Evolutionary conservation across 2,888 invertebrate genomes (phyloP), one percentile per base, ranked within the genome.

Genomic region (Clivina fossor): DNA sequence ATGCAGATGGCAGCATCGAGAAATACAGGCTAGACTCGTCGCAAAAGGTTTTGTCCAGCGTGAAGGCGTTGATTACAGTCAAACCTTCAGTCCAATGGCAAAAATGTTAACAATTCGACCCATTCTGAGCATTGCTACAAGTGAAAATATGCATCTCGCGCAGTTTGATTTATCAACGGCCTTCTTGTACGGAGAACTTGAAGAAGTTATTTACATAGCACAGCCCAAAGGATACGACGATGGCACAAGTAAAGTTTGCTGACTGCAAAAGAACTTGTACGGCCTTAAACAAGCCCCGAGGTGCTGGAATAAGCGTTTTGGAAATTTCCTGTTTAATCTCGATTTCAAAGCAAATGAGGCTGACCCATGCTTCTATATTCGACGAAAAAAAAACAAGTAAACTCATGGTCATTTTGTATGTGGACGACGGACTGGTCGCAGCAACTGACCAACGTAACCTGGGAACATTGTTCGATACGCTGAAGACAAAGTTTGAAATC

Each of bases 211-310:
- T 8, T 69, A 62, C 44, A 69, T 70, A 68, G 54, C 63, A 40
- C 68, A 69, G 28, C 71, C 70, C 35, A 60, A 66, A 50, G 69
- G 70, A 7, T 67, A 62, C 48, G 49, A 62, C 13, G 65, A 69
- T 58, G 65, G 64, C 9, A 59, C 63, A 2, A 46, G 43, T 5
- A 33, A 51, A 16, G 68, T 69, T 3, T 72, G 70, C 53, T 60
- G 62, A 35, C 58, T 72, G 8, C 61, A 62, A n/a, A 63, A 61
- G 54, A 66, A 67, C 44, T 35, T 72, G 16, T 71, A 72, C 61
- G 71, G 71, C 5, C 61, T 72, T 1, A 71, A 70, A 49, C 70
- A 72, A 58, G 63, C 68, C 8, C 64, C 69, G 5, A 49, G 71
- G 35, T 65, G 64, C 32, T 72, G 71, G 69, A 67, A 71, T 56